Conservation (phyloP, 2,888 invertebrate genomes). For the Idaea dimidiata region DNA sequence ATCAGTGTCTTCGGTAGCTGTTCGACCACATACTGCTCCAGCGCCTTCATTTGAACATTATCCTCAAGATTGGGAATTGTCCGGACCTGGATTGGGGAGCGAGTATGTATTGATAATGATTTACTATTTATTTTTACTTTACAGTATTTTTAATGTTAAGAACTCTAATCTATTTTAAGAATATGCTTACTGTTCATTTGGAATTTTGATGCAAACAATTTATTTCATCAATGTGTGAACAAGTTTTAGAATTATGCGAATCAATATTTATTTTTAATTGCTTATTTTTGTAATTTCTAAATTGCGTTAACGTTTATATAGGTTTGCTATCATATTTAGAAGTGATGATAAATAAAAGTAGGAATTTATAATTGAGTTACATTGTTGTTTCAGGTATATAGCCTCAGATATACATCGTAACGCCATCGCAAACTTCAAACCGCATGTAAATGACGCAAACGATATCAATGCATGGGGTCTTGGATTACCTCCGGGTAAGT, state of each 20-base stretch:
- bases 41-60: conserved; percentile 65
- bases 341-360: too few species aligned
- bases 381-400: conserved; percentile 70
- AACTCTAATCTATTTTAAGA: too few species aligned
- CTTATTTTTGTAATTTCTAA: too few species aligned
- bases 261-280: too few species aligned
- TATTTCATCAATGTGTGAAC: too few species aligned
- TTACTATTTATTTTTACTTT: neutral
- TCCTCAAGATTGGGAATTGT: conserved; percentile 80
- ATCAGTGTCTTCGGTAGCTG: conserved; percentile 42
- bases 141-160: too few species aligned
- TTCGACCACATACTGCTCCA: conserved; percentile 54
- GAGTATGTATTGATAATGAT: conserved; percentile 70
- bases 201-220: too few species aligned
- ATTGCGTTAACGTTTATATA: too few species aligned
- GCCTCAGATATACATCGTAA: conserved; percentile 80
- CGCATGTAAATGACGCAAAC: conserved; percentile 76
- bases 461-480: conserved; percentile 84
- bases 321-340: too few species aligned
- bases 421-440: conserved; percentile 80
- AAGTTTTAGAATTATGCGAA: too few species aligned
- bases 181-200: too few species aligned
- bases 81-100: conserved; percentile 83
- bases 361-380: too few species aligned
- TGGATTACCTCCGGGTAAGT: conserved; percentile 71